Conservation (phyloP, 1,140 invertebrate genomes). For the Drosophila tristis region DNA sequence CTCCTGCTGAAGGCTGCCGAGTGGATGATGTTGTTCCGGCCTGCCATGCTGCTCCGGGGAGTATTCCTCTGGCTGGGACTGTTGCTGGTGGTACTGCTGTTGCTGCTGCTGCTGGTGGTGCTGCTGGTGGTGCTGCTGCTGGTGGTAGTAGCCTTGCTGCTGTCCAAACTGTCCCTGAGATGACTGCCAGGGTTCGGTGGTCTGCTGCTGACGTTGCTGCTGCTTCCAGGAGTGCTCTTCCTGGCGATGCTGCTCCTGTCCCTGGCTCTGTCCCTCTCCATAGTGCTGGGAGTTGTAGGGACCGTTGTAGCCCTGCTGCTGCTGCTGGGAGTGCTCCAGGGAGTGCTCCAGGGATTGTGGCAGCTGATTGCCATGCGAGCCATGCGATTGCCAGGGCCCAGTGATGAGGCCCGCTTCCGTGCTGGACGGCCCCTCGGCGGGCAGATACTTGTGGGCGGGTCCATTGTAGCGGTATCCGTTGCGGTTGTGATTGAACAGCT, state of each 20-base stretch:
- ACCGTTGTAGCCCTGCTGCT: constrained; percentile 27
- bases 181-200: neutral
- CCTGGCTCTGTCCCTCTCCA: constrained; percentile 4
- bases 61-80: neutral
- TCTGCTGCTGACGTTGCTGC: constrained; percentile 5
- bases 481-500: constrained; percentile 29
- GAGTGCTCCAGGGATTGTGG: constrained; percentile 19
- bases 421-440: constrained; percentile 34
- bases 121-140: neutral
- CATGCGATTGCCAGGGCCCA: too few relatives aligned
- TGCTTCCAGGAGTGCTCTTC: constrained; percentile 15
- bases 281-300: constrained; percentile 53
- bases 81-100: neutral
- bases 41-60: neutral
- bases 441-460: constrained; percentile 66
- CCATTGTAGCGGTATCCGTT: constrained; percentile 70
- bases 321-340: neutral
- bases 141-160: neutral
- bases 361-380: constrained; percentile 1
- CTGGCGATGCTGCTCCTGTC: constrained; percentile 19
- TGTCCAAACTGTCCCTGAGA: neutral
- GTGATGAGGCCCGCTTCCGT: constrained; percentile 11
- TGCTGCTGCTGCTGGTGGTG: constrained; percentile 2
- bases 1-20: constrained; percentile 1
- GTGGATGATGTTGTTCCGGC: too few relatives aligned